Conservation (phyloP, 2,113 vertebrate genomes). For the Sinocyclocheilus maitianheensis region DNA sequence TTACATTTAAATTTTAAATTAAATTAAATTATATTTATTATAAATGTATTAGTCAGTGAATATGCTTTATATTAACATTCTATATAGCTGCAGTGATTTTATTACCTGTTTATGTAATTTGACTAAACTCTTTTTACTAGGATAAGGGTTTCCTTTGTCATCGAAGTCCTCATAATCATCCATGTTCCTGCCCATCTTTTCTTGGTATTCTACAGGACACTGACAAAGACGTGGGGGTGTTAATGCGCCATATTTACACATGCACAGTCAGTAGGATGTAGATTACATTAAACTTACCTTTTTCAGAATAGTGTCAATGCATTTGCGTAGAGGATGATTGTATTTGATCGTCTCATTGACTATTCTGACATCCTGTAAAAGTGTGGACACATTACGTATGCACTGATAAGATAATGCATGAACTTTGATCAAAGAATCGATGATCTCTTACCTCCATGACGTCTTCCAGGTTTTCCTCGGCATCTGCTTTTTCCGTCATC, state of each 20-base stretch:
- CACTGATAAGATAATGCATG: background rate
- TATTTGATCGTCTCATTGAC: constrained; percentile 82
- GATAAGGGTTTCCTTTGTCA: constrained; percentile 78
- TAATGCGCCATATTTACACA: background rate
- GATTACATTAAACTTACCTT: constrained; percentile 76
- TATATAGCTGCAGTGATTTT: background rate
- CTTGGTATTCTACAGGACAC: constrained; percentile 88
- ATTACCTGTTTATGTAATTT: constrained; percentile 90
- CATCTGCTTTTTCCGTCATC: constrained; percentile 87
- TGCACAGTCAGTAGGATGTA: background rate
- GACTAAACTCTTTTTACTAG: constrained; percentile 82
- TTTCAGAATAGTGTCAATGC: constrained; percentile 89
- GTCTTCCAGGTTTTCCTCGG: constrained; percentile 89
- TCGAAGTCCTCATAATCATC: constrained; percentile 88
- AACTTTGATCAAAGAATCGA: background rate
- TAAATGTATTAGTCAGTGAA: background rate
- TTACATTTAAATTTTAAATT: too few relatives aligned
- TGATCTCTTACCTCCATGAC: constrained; percentile 84
- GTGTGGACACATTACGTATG: background rate
- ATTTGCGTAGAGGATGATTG: constrained; percentile 85
- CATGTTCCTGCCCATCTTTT: constrained; percentile 86
- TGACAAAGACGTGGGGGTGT: constrained; percentile 58
- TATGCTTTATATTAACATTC: background rate
- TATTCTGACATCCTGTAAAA: constrained; percentile 83
- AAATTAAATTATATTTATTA: background rate